phyloP scores from a whole-genome alignment of 2,888 invertebrate genomes.

The Halocaridina rubra region DNA sequence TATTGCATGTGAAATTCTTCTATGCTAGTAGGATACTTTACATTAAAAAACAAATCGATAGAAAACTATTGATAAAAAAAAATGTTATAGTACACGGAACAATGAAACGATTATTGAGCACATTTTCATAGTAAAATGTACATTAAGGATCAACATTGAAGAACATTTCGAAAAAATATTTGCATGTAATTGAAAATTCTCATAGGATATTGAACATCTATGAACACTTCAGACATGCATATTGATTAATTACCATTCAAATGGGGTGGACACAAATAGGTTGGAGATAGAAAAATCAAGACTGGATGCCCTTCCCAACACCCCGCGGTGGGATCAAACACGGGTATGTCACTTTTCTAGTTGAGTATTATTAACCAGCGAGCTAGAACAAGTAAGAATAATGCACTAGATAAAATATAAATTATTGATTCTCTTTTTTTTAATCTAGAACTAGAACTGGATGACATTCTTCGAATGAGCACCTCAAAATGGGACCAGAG shows the following conservation, averaged over 20 bases:
- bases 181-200: not conserved
- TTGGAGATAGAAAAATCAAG: too few relatives aligned
- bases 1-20: not conserved
- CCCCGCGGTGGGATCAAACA: too few relatives aligned
- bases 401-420: not conserved
- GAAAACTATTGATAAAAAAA: not conserved
- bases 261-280: too few relatives aligned
- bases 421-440: not conserved
- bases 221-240: not conserved
- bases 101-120: not conserved
- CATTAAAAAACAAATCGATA: not conserved
- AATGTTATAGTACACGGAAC: not conserved
- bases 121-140: too few relatives aligned
- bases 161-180: not conserved
- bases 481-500: not conserved
- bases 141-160: not conserved
- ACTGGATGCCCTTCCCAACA: too few relatives aligned
- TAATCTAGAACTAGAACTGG: conserved; percentile 16
- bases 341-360: too few relatives aligned
- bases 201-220: not conserved
- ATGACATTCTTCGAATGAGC: not conserved
- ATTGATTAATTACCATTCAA: too few relatives aligned
- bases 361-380: too few relatives aligned
- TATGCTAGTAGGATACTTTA: not conserved
- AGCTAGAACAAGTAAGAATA: too few relatives aligned